Evolutionary conservation across 1,140 invertebrate genomes (phyloP).

Genomic region (Nylanderia fulva): DNA sequence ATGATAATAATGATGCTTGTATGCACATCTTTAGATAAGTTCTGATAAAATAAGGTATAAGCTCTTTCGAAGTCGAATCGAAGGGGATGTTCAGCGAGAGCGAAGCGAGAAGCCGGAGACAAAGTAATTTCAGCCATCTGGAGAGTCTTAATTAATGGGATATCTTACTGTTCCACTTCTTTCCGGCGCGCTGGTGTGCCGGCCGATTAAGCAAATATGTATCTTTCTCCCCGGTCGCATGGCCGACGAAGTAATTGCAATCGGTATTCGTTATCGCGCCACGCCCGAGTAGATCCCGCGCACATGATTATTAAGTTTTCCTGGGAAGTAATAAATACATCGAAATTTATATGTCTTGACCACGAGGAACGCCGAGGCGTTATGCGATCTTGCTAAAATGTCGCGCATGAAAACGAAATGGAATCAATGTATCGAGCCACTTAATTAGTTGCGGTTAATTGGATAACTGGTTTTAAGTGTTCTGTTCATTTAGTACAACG

Average conservation of each 20-base stretch:
- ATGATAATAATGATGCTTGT: conserved; percentile 3
- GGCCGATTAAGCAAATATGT: conserved; percentile 82
- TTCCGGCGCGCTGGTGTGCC: conserved; percentile 74
- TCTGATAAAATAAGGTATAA: conserved; percentile 6
- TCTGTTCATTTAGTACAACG: conserved; percentile 39
- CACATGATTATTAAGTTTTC: conserved; percentile 60
- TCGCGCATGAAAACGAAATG: conserved; percentile 40
- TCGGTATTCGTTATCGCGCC: conserved; percentile 73
- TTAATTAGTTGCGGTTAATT: conserved; percentile 59
- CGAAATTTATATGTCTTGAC: conserved; percentile 56
- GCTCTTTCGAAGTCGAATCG: conserved; percentile 70
- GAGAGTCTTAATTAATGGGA: conserved; percentile 84
- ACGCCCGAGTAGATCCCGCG: conserved; percentile 57
- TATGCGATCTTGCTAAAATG: conserved; percentile 23
- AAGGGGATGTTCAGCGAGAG: conserved; percentile 71
- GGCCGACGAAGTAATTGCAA: conserved; percentile 75
- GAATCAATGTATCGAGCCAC: conserved; percentile 55
- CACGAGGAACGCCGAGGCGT: background rate
- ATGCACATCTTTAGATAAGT: conserved; percentile 7
- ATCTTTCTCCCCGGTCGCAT: conserved; percentile 72
- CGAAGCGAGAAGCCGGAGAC: conserved; percentile 75
- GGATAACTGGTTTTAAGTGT: conserved; percentile 50
- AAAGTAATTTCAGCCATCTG: conserved; percentile 84
- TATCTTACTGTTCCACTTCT: conserved; percentile 80
- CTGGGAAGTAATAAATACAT: conserved; percentile 44